Evolutionary conservation across 2,888 invertebrate species (phyloP).

Genomic region (Agrotis ipsilon): DNA sequence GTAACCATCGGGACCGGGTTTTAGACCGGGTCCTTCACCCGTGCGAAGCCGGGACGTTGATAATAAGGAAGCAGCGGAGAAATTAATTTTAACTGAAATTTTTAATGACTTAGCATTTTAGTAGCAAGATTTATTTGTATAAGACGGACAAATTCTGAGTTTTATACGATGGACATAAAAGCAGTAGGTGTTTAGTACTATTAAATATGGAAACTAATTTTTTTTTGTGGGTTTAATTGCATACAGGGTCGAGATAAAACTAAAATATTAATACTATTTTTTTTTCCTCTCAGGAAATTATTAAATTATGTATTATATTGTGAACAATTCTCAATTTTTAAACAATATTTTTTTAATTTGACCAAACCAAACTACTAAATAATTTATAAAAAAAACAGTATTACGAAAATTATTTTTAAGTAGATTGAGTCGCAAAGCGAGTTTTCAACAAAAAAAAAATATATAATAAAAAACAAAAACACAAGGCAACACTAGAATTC

Average conservation of each 20-base stretch:
- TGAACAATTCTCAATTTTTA: neutral
- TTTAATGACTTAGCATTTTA: constrained; percentile 1
- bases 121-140: neutral
- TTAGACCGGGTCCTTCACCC: no score
- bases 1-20: no score
- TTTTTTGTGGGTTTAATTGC: no score
- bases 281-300: no score
- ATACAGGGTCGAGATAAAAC: no score
- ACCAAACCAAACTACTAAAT: neutral
- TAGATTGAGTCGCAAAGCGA: constrained; percentile 16
- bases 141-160: neutral
- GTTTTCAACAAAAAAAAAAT: constrained; percentile 36
- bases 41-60: no score
- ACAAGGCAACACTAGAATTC: constrained; percentile 44
- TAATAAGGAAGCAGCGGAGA: constrained; percentile 2
- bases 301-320: no score
- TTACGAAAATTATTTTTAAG: constrained; percentile 7
- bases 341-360: neutral
- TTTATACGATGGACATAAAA: neutral
- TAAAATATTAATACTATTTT: no score
- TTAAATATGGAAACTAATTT: no score
- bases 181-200: no score
- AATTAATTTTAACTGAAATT: constrained; percentile 5
- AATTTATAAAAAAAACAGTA: neutral
- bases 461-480: constrained; percentile 31